Conservation (phyloP, 2,888 invertebrate species). For the Drosophila yooni region DNA sequence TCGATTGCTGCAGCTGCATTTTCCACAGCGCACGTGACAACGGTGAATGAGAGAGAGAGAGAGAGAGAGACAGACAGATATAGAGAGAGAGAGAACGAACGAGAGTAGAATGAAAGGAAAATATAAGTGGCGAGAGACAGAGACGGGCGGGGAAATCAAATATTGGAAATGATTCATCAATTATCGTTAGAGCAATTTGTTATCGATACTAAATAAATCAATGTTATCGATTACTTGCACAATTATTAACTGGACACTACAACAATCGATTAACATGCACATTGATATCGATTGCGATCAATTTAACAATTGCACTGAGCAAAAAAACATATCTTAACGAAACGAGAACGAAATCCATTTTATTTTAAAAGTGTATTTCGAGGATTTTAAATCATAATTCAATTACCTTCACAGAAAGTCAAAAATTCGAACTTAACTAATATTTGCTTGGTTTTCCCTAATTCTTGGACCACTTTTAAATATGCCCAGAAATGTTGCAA, state of each 20-base stretch:
- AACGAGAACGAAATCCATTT: neutral
- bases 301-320: neutral
- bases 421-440: neutral
- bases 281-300: neutral
- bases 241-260: neutral
- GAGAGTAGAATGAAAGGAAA: too few relatives aligned
- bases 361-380: neutral
- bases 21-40: neutral
- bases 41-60: neutral
- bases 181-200: neutral
- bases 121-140: neutral
- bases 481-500: neutral
- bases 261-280: neutral
- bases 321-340: neutral
- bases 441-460: neutral
- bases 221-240: neutral
- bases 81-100: neutral
- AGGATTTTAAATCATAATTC: neutral
- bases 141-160: neutral
- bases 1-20: constrained; percentile 81
- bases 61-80: constrained; percentile 4
- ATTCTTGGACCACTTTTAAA: too few relatives aligned
- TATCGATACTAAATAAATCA: neutral
- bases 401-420: neutral
- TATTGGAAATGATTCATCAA: neutral